Percentiles rank a stretch among this genome's conserved stretches.
phyloP scores from a whole-genome alignment of 1,140 invertebrate genomes.

The Bombyx mandarina region DNA sequence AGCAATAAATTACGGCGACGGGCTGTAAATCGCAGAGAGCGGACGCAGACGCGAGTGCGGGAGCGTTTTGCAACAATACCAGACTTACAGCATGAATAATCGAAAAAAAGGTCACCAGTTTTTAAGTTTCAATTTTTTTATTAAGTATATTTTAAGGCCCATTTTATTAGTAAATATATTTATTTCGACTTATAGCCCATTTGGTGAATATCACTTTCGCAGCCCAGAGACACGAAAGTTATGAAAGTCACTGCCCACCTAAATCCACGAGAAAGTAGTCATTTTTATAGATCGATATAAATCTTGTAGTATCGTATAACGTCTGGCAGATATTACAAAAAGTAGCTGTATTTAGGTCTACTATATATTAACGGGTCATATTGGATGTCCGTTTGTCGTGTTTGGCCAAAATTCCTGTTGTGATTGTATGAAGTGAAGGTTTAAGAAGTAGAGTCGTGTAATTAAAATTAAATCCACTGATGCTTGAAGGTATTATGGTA shows the following conservation, averaged over 20 bases:
- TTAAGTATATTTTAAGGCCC: background rate
- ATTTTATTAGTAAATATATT: background rate
- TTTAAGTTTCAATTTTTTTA: background rate
- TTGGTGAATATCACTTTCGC: too few relatives aligned
- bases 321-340: too few relatives aligned
- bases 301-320: too few relatives aligned
- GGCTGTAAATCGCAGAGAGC: constrained; percentile 8
- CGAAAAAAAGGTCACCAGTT: background rate
- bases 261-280: background rate
- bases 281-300: background rate
- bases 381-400: too few relatives aligned
- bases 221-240: background rate
- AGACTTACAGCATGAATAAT: background rate
- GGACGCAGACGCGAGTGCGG: constrained; percentile 1
- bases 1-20: constrained; percentile 21
- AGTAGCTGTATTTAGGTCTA: too few relatives aligned
- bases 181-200: background rate
- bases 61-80: background rate
- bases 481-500: too few relatives aligned
- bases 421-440: too few relatives aligned
- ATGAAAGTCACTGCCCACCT: background rate
- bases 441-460: too few relatives aligned
- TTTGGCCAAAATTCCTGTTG: too few relatives aligned
- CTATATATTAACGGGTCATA: too few relatives aligned
- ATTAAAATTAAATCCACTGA: too few relatives aligned